phyloP scores from a whole-genome alignment of 1,140 invertebrate species.

The Tachypleus tridentatus region DNA sequence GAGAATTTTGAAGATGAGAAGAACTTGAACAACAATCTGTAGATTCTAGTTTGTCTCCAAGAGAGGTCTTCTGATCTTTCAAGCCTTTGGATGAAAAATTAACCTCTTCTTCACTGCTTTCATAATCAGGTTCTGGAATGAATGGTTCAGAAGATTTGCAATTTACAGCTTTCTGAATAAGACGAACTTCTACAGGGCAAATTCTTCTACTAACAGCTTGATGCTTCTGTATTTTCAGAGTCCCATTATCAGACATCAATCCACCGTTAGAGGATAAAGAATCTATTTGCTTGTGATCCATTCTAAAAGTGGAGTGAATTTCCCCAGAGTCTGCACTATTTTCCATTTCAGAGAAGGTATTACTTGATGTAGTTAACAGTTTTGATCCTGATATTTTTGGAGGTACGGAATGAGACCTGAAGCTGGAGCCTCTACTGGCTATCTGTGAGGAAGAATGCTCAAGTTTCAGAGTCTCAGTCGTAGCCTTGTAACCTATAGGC shows the following conservation, averaged over 20 bases:
- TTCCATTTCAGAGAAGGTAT: constrained; percentile 22
- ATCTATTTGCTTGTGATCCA: constrained; percentile 14
- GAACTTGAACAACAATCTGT: constrained; percentile 7
- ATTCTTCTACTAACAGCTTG: constrained; percentile 15
- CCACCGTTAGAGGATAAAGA: constrained; percentile 20
- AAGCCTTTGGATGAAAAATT: constrained; percentile 5
- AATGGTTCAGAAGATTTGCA: constrained; percentile 40
- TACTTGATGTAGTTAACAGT: constrained; percentile 6
- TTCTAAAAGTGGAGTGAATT: constrained; percentile 19
- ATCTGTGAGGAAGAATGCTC: constrained; percentile 11
- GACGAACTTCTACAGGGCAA: constrained; percentile 14
- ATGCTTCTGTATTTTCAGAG: constrained; percentile 1
- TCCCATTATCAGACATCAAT: constrained; percentile 15
- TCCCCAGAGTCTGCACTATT: constrained; percentile 21
- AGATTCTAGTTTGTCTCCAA: background rate
- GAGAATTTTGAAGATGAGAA: constrained; percentile 9
- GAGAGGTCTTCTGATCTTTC: constrained; percentile 6
- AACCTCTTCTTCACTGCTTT: constrained; percentile 33
- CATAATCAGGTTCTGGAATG: constrained; percentile 78
- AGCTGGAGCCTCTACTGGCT: constrained; percentile 16
- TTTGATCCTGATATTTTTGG: constrained; percentile 16
- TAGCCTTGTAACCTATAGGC: constrained; percentile 44
- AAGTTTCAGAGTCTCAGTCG: too few species aligned
- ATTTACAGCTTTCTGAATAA: constrained; percentile 3
- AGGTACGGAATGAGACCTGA: constrained; percentile 37